Percentiles rank a stretch among this genome's conserved stretches.
These are phyloP conservation scores for Chrysodeixis includens DNA, from an alignment of 2,888 invertebrate species.

Conservation along the genomic window DNA sequence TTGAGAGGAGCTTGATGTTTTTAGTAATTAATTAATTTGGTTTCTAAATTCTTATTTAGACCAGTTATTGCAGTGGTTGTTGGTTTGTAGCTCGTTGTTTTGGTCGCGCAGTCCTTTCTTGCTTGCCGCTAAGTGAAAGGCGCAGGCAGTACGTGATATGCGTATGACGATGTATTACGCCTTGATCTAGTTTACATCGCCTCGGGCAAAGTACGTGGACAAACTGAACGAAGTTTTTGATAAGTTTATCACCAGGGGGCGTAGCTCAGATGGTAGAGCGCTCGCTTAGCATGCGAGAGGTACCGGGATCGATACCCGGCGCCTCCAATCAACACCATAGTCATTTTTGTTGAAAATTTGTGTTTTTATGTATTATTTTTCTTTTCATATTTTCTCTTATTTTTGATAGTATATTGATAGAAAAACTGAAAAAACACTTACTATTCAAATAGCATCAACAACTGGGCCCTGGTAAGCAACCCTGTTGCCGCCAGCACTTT, in stretches of 20 bases:
- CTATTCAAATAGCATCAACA: not conserved
- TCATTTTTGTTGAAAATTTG: not conserved
- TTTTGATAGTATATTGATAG: too few species aligned
- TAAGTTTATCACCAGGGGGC: slow-evolving; percentile 63
- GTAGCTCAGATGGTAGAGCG: slow-evolving; percentile 83
- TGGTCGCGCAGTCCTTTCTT: not conserved
- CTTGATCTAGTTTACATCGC: slow-evolving; percentile 31
- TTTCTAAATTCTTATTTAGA: not conserved
- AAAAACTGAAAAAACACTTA: not conserved
- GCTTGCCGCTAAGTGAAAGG: slow-evolving; percentile 35
- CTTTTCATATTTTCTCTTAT: too few species aligned
- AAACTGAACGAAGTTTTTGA: slow-evolving; percentile 19
- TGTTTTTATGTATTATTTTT: not conserved
- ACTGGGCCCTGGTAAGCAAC: not conserved
- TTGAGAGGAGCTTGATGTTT: not conserved
- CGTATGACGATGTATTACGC: slow-evolving; percentile 43
- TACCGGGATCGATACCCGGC: slow-evolving; percentile 83
- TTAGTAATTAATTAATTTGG: too few species aligned
- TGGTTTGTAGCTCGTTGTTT: not conserved
- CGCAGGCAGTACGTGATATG: slow-evolving; percentile 15
- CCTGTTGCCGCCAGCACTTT: not conserved
- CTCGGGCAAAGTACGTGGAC: slow-evolving; percentile 11
- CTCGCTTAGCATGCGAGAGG: slow-evolving; percentile 87
- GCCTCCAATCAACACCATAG: slow-evolving; percentile 47
- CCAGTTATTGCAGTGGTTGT: too few species aligned